Conservation (phyloP, 2,888 invertebrate species). For the Amiota communis region DNA sequence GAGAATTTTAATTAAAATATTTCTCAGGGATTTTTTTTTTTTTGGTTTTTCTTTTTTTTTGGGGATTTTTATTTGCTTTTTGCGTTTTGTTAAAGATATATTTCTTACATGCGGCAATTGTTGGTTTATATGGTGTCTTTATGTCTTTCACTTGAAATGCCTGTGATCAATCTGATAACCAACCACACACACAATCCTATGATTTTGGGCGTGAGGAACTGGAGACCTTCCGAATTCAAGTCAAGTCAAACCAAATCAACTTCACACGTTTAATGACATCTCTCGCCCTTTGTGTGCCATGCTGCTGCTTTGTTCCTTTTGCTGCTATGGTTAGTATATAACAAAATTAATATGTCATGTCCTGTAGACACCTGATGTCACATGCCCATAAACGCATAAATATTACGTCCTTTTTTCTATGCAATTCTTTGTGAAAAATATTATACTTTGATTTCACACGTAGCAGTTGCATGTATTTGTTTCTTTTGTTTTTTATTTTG, state of each 20-base stretch:
- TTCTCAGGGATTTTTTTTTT: slow-evolving; percentile 57
- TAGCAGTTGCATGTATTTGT: background rate
- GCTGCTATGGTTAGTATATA: background rate
- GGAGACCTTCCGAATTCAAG: too few species aligned
- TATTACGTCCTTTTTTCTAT: background rate
- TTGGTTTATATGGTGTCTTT: background rate
- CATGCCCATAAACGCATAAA: slow-evolving; percentile 18
- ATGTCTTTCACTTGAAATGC: background rate
- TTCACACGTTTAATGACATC: background rate
- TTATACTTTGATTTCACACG: slow-evolving; percentile 8
- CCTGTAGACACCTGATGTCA: background rate
- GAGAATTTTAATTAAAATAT: slow-evolving; percentile 65
- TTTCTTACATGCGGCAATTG: slow-evolving; percentile 5
- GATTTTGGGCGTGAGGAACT: too few species aligned
- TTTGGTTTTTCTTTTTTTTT: slow-evolving; percentile 33
- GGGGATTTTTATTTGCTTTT: slow-evolving; percentile 23
- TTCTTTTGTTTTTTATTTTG: slow-evolving; percentile 3
- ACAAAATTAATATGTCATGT: slow-evolving; percentile 15
- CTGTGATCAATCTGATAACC: slow-evolving; percentile 12
- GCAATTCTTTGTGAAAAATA: background rate
- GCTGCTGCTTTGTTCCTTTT: background rate
- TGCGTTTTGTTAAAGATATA: background rate
- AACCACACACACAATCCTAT: background rate
- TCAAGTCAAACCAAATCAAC: background rate
- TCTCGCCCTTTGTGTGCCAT: background rate